Percentiles rank a stretch among this genome's conserved stretches.
Conservation (phyloP, 37 sponge, comb jelly and placozoan species). For the Haliclona indistincta region DNA sequence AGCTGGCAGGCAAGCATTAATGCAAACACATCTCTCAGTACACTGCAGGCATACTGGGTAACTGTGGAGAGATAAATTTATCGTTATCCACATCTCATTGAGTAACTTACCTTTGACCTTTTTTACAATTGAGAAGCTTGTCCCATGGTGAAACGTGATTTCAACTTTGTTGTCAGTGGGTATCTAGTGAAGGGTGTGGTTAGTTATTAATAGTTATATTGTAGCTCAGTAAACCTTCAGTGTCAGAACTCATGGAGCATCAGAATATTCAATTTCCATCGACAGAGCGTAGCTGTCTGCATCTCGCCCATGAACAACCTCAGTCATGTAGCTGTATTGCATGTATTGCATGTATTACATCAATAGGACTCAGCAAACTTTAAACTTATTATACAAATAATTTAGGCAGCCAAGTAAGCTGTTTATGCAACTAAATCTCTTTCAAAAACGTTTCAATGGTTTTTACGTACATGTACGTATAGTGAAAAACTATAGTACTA, state of each 20-base stretch:
- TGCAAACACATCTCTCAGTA: constrained; percentile 37
- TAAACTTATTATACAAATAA: too few relatives aligned
- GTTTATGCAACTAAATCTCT: too few relatives aligned
- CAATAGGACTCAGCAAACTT: too few relatives aligned
- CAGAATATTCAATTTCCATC: constrained; percentile 47
- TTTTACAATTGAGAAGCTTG: constrained; percentile 39
- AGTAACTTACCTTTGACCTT: constrained; percentile 37
- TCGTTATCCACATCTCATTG: too few relatives aligned
- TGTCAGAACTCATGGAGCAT: constrained; percentile 38
- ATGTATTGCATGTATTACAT: too few relatives aligned
- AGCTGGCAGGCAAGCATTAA: constrained; percentile 53
- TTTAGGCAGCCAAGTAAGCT: too few relatives aligned
- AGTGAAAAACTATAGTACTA: too few relatives aligned
- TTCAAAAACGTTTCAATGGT: too few relatives aligned
- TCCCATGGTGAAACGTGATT: constrained; percentile 51
- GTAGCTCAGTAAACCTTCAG: constrained; percentile 57
- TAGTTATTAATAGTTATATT: too few relatives aligned
- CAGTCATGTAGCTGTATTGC: constrained; percentile 51
- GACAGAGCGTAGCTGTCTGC: constrained; percentile 43
- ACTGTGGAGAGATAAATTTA: constrained; percentile 6
- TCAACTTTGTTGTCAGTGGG: constrained; percentile 59
- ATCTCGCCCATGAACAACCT: constrained; percentile 19
- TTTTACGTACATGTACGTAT: too few relatives aligned
- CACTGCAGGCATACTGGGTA: constrained; percentile 9
- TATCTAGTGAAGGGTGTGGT: too few relatives aligned